Evolutionary conservation across 1,140 invertebrate species (phyloP).

Genomic region (Drosophila murphyi): DNA sequence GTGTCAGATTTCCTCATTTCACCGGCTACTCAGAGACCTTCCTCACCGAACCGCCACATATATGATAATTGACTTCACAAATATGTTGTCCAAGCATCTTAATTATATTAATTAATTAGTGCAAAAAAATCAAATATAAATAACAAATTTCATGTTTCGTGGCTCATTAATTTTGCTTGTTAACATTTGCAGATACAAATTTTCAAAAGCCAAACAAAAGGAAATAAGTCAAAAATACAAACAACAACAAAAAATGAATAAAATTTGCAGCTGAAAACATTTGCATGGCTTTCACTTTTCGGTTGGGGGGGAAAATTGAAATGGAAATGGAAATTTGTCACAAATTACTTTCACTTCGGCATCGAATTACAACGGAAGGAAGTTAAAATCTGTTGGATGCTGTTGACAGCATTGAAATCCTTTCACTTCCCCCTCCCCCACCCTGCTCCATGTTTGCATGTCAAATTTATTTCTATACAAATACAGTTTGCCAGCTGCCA

Average conservation of each 20-base stretch:
- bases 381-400: conserved; percentile 3
- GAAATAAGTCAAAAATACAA: conserved; percentile 10
- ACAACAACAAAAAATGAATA: conserved; percentile 24
- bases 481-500: conserved; percentile 62
- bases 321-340: conserved; percentile 70
- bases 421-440: conserved; percentile 44
- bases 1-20: no score
- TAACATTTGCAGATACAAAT: conserved; percentile 71
- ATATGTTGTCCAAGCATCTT: conserved; percentile 58
- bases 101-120: conserved; percentile 47
- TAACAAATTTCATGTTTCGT: conserved; percentile 57
- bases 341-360: conserved; percentile 76
- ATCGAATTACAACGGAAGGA: conserved; percentile 59
- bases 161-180: conserved; percentile 76
- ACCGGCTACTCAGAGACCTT: no score
- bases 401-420: conserved; percentile 50
- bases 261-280: conserved; percentile 64
- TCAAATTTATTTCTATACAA: conserved; percentile 82
- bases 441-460: conserved; percentile 67
- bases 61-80: conserved; percentile 71
- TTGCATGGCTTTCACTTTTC: conserved; percentile 79
- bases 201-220: conserved; percentile 45
- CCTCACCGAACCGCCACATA: background rate
- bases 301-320: conserved; percentile 4
- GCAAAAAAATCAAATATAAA: conserved; percentile 42